Base-by-base conservation (phyloP, 2,888 invertebrate genomes). In the Antheraea yamamai region DNA sequence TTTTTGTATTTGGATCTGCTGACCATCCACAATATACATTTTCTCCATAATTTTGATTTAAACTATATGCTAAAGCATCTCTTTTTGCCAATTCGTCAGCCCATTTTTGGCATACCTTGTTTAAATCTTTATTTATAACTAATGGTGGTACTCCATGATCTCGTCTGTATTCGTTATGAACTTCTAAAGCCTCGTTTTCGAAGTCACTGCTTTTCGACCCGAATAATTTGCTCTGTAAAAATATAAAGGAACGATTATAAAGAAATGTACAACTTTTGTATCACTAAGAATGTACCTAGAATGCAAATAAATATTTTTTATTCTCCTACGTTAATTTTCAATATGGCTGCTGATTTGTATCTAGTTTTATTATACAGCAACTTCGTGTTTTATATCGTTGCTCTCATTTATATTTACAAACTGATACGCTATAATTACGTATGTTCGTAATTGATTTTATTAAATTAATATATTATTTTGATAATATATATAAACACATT, bases 1-100 rank as follows among this genome's bases (percentile, higher is more conserved):
- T 95, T 78, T 95, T 95, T n/a, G 96, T 92, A 79, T 96, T 96
- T 1, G 96, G 95, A 83, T 97, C 96, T 14, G 96, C 95, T 72
- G 97, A 96, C 93, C 96, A 96, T 77, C 97, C 95, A 75, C 96
- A 96, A 85, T 96, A 97, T 73, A 97, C 95, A 85, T 96, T 97
- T 89, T 97, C 97, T 20, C 97, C 95, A 78, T 96, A 97, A 47
- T 94, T 95, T 78, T 95, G 95, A 79, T 96, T 96, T 0, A 96
- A 94, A 64, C 97, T 95, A 86, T 97, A 97, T 20, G 95, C 94
- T 92, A 97, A 95, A 51, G 93, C 93, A 79, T 96, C 96, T 77
- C 95, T 96, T 80, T 94, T 95, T 0, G 97, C 96, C 52, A 97
- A 91, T 68, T 96, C 96, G 70, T 96, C 96, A 0, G 97, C 97